Conservation (phyloP, 2,888 invertebrate species). For the Aphidius colemani region DNA sequence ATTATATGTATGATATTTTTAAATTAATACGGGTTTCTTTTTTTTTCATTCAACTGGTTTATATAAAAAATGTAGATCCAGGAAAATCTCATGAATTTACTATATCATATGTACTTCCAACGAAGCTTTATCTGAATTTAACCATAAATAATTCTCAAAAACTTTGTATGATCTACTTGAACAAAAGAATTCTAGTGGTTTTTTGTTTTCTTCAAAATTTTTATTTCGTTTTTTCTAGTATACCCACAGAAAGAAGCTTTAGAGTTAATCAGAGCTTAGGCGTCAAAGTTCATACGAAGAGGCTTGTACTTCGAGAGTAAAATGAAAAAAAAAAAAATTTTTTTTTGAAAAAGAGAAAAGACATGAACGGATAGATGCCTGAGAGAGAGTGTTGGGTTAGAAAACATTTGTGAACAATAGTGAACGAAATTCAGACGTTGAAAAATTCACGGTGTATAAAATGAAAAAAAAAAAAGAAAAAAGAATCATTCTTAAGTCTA, state of each 20-base stretch:
- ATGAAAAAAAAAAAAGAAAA: conserved; percentile 8
- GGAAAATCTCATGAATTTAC: too few species aligned
- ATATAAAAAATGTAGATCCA: too few species aligned
- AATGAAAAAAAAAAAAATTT: not conserved
- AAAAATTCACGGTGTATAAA: conserved; percentile 6
- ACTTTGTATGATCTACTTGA: too few species aligned
- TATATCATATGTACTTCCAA: too few species aligned
- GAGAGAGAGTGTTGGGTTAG: not conserved
- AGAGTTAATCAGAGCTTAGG: conserved; percentile 12
- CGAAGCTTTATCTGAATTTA: too few species aligned
- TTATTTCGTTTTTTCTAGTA: not conserved
- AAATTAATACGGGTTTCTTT: not conserved
- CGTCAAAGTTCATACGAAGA: conserved; percentile 14
- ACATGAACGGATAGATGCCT: not conserved
- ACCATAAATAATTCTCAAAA: too few species aligned
- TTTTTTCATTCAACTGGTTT: not conserved
- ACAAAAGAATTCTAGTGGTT: too few species aligned
- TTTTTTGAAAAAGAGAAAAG: not conserved
- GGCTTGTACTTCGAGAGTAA: not conserved
- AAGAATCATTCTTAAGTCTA: conserved; percentile 21
- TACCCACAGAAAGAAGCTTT: not conserved
- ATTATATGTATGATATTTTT: not conserved
- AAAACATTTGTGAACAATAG: conserved; percentile 25
- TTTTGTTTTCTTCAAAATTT: not conserved
- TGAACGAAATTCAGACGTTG: conserved; percentile 1